A percentile compares a stretch with the other conserved stretches of the same genome.
phyloP scores from a whole-genome alignment of 2,888 invertebrate genomes.

The Scaptodrosophila latifasciaeformis region DNA sequence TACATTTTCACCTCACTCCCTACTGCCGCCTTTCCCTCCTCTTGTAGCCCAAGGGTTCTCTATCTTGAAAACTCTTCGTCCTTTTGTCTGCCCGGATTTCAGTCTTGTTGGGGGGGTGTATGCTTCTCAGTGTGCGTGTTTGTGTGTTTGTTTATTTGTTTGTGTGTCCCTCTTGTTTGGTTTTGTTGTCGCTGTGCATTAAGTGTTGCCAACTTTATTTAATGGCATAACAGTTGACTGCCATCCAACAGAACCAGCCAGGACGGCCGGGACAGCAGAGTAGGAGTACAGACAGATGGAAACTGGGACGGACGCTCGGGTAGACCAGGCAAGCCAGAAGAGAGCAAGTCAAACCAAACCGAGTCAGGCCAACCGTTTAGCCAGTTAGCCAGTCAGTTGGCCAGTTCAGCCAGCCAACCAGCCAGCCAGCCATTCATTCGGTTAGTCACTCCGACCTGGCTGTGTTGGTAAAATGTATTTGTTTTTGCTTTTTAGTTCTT shows the following conservation, averaged over 20 bases:
- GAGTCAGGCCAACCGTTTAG: no score
- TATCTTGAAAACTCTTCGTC: no score
- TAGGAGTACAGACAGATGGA: no score
- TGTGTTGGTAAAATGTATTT: conserved; percentile 50
- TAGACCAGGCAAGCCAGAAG: no score
- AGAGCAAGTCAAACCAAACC: no score
- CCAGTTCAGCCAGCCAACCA: background rate
- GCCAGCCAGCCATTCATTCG: background rate
- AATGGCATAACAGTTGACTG: conserved; percentile 71
- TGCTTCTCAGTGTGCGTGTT: conserved; percentile 1
- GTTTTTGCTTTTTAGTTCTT: conserved; percentile 4
- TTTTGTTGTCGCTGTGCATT: conserved; percentile 63
- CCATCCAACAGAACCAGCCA: no score
- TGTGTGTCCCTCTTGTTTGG: conserved; percentile 35
- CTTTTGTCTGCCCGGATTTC: no score
- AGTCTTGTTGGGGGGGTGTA: background rate
- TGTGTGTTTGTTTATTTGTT: conserved; percentile 20
- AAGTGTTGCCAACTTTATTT: conserved; percentile 73
- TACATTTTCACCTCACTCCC: conserved; percentile 4
- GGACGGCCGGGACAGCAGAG: background rate
- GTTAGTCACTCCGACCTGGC: conserved; percentile 2
- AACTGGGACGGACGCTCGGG: no score
- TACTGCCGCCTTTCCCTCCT: conserved; percentile 8
- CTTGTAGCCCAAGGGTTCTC: no score
- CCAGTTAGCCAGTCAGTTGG: no score